Evolutionary conservation across 2,888 invertebrate genomes (phyloP).

Genomic region (Drosophila lutescens): DNA sequence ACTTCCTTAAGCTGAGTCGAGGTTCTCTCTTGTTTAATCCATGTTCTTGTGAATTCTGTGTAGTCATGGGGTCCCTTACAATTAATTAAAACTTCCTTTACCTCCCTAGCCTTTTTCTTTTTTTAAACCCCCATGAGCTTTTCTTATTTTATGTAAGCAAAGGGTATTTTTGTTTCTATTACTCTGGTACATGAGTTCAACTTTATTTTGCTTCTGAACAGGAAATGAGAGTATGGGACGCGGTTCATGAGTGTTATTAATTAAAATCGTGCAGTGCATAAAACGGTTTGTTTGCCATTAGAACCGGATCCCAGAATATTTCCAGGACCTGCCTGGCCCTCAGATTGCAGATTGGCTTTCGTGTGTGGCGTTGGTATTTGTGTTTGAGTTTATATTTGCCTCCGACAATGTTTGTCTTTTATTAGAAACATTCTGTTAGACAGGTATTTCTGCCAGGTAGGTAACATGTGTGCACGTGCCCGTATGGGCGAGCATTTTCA

Average conservation of each 20-base stretch:
- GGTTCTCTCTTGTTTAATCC: no score
- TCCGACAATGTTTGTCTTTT: slow-evolving; percentile 71
- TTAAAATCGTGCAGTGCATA: slow-evolving; percentile 80
- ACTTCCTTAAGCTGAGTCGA: no score
- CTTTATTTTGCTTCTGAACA: neutral
- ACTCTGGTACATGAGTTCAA: neutral
- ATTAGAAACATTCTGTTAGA: slow-evolving; percentile 59
- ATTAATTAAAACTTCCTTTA: slow-evolving; percentile 1
- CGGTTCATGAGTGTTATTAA: slow-evolving; percentile 71
- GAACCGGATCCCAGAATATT: neutral
- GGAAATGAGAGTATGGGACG: neutral
- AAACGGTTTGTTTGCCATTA: slow-evolving; percentile 62
- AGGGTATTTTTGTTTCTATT: slow-evolving; percentile 28
- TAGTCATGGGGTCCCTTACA: no score
- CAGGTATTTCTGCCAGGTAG: slow-evolving; percentile 12
- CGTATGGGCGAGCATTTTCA: slow-evolving; percentile 16
- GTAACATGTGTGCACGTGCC: slow-evolving; percentile 7
- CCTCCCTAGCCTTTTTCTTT: neutral
- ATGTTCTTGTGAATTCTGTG: no score
- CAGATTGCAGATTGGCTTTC: slow-evolving; percentile 29
- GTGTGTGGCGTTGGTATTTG: slow-evolving; percentile 44
- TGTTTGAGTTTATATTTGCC: slow-evolving; percentile 54
- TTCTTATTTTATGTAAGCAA: neutral
- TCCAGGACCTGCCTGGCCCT: neutral
- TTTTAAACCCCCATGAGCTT: neutral